Base-by-base conservation (phyloP, 37 sponge, comb jelly and placozoan species). In the Oscarella lobularis region DNA sequence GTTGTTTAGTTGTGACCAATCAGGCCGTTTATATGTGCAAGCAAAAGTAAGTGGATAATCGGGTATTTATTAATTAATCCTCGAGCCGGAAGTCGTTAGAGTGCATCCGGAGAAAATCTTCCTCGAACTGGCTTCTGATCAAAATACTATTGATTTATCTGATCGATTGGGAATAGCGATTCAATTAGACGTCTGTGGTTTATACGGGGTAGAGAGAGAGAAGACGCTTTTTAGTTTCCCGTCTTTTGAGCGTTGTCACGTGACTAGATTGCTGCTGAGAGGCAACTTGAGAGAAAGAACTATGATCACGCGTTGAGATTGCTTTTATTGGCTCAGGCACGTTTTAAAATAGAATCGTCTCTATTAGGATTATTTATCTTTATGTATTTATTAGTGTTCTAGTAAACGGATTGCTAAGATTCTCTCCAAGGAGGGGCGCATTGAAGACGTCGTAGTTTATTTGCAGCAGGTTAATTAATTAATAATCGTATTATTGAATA, bases 101-200 rank as follows among this genome's bases (percentile, higher is more conserved):
- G n/a, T n/a, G n/a, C n/a, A n/a, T n/a, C 60, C 60, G 14, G 60
- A 48, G 20, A 9, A 48, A 20, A 48, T 48, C 20, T 48, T 48
- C 20, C 60, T 48, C 14, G 60, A 48, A 20, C 9, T 48, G 60
- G 60, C 60, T 48, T 27, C 60, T 48, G 60, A 48, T 9, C 20
- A 20, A 27, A 20, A 48, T 20, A 48, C 60, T 27, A 27, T 48
- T 48, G 60, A 48, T 48, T 9, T 20, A 9, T 27, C 86, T 9
- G 87, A 89, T 35, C 74, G 81, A 5, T 73, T 85, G 33, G 90
- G 82, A 2, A 80, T 89, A 66, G 77, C 87, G 2, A 83, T 66
- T 66, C 75, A 77, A 73, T 76, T 89, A 41, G 87, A 89, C 48
- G 66, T 89, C 38, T 83, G 86, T 69, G 87, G 76, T 0, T 83